Evolutionary conservation across 2,797 vertebrate species (phyloP).

Genomic region (Pseudomugil tenellus): DNA sequence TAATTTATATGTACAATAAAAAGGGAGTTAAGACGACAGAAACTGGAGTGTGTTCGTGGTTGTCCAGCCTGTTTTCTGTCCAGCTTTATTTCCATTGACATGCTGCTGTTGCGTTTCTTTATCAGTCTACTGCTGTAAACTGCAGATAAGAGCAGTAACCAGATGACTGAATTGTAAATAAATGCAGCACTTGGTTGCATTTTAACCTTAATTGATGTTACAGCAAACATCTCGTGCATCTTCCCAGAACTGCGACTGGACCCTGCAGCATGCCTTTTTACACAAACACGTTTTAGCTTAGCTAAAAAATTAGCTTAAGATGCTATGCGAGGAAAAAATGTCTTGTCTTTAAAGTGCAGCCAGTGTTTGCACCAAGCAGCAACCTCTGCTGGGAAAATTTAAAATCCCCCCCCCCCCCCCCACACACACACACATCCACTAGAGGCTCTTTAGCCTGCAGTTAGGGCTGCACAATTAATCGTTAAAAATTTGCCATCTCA

Average conservation of each 20-base stretch:
- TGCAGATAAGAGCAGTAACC: background rate
- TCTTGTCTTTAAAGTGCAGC: no score
- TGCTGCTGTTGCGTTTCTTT: background rate
- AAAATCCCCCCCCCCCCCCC: no score
- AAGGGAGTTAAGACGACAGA: slow-evolving; percentile 2
- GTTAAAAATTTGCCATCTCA: no score
- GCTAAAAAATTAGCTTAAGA: no score
- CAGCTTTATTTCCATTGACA: background rate
- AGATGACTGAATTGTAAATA: slow-evolving; percentile 3
- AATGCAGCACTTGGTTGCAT: background rate
- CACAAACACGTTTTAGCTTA: no score
- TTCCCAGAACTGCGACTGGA: background rate
- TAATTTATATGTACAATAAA: slow-evolving; percentile 18
- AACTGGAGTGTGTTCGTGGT: background rate
- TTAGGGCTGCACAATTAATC: no score
- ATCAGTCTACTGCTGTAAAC: background rate
- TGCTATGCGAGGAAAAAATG: no score
- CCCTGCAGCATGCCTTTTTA: background rate
- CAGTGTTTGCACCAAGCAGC: no score
- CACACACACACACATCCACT: no score
- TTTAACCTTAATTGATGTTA: background rate
- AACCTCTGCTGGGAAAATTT: no score
- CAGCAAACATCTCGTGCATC: no score
- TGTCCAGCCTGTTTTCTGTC: background rate
- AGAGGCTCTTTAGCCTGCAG: no score